These are phyloP conservation scores for Dorcus hopei DNA, from an alignment of 2,888 invertebrate species.

Conservation along the genomic window DNA sequence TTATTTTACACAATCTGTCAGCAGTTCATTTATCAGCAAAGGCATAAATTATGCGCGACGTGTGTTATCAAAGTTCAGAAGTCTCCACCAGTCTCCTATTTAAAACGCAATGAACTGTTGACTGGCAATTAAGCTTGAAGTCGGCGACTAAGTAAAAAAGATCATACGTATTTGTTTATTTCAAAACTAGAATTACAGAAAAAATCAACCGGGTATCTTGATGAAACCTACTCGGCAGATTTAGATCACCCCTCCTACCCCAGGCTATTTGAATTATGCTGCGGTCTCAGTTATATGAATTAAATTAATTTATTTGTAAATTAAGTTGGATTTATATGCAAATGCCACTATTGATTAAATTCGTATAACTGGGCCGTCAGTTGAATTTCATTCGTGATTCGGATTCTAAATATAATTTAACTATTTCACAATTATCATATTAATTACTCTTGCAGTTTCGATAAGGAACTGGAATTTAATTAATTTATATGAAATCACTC, in stretches of 20 bases:
- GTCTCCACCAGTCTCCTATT: constrained; percentile 1
- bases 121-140: not conserved
- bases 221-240: not conserved
- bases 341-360: not conserved
- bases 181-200: too few relatives aligned
- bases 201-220: not conserved
- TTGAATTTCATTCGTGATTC: too few relatives aligned
- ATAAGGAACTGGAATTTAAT: too few relatives aligned
- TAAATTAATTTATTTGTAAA: constrained; percentile 1
- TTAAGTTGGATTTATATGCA: constrained; percentile 2
- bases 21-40: constrained; percentile 9
- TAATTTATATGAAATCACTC: too few relatives aligned
- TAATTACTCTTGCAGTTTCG: too few relatives aligned
- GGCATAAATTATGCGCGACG: constrained; percentile 5
- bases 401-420: too few relatives aligned
- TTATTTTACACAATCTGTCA: constrained; percentile 3
- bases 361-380: not conserved
- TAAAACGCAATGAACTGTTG: not conserved
- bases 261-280: not conserved
- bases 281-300: not conserved
- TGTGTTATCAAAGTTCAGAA: constrained; percentile 14
- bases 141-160: not conserved
- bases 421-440: too few relatives aligned
- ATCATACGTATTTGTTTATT: too few relatives aligned
- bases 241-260: not conserved